A percentile compares a stretch with the other conserved stretches of the same genome.
These are phyloP conservation scores for Drosophila nebulosa DNA, from an alignment of 1,140 invertebrate species.

Conservation along the genomic window DNA sequence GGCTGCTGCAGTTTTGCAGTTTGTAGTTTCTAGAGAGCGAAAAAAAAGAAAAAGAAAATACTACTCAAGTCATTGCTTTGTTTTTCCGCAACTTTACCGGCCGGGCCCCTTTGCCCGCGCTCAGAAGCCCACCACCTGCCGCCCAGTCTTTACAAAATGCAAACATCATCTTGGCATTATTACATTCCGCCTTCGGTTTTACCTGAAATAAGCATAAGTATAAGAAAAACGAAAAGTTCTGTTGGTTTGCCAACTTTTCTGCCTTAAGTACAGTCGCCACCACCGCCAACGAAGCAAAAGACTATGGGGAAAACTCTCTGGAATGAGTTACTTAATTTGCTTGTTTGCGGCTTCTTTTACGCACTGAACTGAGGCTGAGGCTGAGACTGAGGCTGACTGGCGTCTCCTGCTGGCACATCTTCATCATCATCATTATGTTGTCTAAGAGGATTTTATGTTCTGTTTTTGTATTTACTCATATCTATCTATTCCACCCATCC, in stretches of 20 bases:
- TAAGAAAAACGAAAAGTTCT: neutral
- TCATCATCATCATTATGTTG: neutral
- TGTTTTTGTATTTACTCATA: neutral
- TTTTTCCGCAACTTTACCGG: neutral
- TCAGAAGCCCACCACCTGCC: no score
- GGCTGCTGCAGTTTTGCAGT: conserved; percentile 48
- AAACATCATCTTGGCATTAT: conserved; percentile 53
- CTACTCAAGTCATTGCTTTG: neutral
- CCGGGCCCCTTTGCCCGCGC: no score
- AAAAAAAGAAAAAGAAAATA: neutral
- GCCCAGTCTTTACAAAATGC: conserved; percentile 5
- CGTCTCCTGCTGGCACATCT: neutral
- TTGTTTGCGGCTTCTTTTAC: conserved; percentile 27
- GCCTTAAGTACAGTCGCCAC: neutral
- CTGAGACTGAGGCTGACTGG: neutral
- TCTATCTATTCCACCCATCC: neutral
- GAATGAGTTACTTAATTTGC: conserved; percentile 51
- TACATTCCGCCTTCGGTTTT: conserved; percentile 7
- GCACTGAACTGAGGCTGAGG: neutral
- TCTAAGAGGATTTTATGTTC: neutral
- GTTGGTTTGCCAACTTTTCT: conserved; percentile 4
- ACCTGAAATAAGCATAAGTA: neutral
- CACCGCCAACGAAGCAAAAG: neutral
- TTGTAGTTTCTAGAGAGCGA: conserved; percentile 44
- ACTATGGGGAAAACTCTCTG: neutral